Conservation (phyloP, 1,140 invertebrate genomes). For the Muscidifurax raptorellus region DNA sequence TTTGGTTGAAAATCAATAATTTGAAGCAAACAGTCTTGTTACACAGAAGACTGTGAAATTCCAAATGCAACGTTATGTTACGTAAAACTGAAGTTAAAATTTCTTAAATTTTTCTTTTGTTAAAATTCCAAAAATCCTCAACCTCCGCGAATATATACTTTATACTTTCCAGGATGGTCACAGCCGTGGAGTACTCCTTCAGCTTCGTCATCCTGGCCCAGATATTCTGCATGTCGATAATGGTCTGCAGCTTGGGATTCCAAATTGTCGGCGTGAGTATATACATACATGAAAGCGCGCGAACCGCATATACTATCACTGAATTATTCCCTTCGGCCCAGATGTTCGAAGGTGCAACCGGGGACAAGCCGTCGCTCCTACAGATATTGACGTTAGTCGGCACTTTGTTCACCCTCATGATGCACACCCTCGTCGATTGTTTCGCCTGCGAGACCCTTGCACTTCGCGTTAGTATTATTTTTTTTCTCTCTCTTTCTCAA, state of each 20-base stretch:
- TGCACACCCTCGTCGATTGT: constrained; percentile 28
- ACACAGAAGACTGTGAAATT: too few species aligned
- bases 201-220: neutral
- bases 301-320: too few species aligned
- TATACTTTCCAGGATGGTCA: constrained; percentile 1
- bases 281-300: too few species aligned
- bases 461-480: neutral
- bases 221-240: constrained; percentile 20
- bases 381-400: neutral
- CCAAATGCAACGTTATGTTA: too few species aligned
- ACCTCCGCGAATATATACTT: too few species aligned
- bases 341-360: neutral
- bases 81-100: too few species aligned
- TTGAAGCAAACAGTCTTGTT: too few species aligned
- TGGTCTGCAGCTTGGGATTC: too few species aligned
- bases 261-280: too few species aligned
- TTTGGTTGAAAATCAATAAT: too few species aligned
- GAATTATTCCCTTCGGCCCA: neutral
- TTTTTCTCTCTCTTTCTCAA: neutral
- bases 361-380: neutral
- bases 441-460: constrained; percentile 20
- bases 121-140: too few species aligned
- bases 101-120: too few species aligned
- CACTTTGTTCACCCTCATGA: constrained; percentile 8
- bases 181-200: constrained; percentile 19